A percentile compares a stretch with the other conserved stretches of the same genome.
Evolutionary conservation across 2,797 vertebrate species (phyloP).

Genomic region (Lycodopsis pacificus): DNA sequence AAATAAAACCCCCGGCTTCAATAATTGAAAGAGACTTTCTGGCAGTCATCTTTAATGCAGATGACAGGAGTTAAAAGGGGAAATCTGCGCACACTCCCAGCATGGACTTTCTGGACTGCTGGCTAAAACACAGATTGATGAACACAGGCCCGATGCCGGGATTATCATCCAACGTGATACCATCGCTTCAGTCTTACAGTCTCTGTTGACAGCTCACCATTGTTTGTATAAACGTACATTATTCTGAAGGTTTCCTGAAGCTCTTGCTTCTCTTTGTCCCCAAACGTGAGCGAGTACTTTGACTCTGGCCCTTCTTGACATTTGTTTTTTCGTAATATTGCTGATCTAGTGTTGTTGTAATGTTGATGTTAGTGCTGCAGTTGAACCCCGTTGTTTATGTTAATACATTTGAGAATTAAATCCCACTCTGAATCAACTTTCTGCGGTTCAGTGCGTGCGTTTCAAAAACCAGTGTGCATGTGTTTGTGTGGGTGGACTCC

Average conservation of each 20-base stretch:
- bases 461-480: slow-evolving; percentile 2
- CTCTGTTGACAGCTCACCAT: slow-evolving; percentile 6
- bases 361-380: slow-evolving; percentile 3
- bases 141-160: slow-evolving; percentile 6
- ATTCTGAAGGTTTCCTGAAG: neutral
- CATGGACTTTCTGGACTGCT: slow-evolving; percentile 17
- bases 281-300: neutral
- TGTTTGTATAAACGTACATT: neutral
- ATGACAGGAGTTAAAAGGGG: slow-evolving; percentile 53
- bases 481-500: neutral
- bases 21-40: slow-evolving; percentile 62
- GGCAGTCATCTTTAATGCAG: slow-evolving; percentile 62
- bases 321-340: neutral
- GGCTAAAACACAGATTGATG: slow-evolving; percentile 18
- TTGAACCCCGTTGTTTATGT: neutral
- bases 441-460: neutral
- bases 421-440: neutral
- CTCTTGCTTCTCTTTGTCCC: neutral
- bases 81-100: slow-evolving; percentile 27
- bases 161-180: slow-evolving; percentile 26
- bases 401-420: neutral
- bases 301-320: neutral
- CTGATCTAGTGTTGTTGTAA: neutral
- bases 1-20: slow-evolving; percentile 63
- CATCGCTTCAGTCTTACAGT: slow-evolving; percentile 3